These are phyloP conservation scores for Girardia tigrina DNA, from an alignment of 2,888 invertebrate genomes.

Conservation along the genomic window DNA sequence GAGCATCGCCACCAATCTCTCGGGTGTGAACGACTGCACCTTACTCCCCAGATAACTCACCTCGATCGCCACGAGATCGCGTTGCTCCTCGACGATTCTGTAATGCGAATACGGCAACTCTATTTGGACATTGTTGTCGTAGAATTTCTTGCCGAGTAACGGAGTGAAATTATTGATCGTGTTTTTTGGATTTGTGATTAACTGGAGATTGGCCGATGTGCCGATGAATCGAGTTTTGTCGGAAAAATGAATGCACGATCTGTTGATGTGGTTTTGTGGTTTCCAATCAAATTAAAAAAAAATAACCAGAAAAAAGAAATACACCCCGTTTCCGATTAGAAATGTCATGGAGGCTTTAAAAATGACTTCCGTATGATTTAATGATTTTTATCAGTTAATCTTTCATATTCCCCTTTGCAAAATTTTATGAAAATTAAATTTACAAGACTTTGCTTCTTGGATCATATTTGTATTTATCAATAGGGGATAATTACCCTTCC, in stretches of 20 bases:
- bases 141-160: slow-evolving; percentile 72
- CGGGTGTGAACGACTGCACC: slow-evolving; percentile 60
- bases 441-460: too few species aligned
- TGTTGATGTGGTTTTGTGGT: too few species aligned
- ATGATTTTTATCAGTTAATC: too few species aligned
- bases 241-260: slow-evolving; percentile 86
- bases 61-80: slow-evolving; percentile 72
- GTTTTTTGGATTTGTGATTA: slow-evolving; percentile 89
- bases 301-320: too few species aligned
- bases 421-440: too few species aligned
- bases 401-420: too few species aligned
- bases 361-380: too few species aligned
- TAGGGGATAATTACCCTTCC: too few species aligned
- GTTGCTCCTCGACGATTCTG: slow-evolving; percentile 61
- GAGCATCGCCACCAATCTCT: slow-evolving; percentile 91
- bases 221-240: slow-evolving; percentile 80
- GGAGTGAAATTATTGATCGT: slow-evolving; percentile 84
- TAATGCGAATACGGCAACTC: slow-evolving; percentile 69
- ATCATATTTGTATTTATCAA: too few species aligned
- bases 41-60: slow-evolving; percentile 73
- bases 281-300: too few species aligned
- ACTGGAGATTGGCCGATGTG: slow-evolving; percentile 86
- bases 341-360: too few species aligned
- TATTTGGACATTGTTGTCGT: slow-evolving; percentile 68
- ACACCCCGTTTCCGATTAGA: too few species aligned